A percentile compares a stretch with the other conserved stretches of the same genome.
Conservation (phyloP, 2,888 invertebrate genomes). For the Drosophila recens region DNA sequence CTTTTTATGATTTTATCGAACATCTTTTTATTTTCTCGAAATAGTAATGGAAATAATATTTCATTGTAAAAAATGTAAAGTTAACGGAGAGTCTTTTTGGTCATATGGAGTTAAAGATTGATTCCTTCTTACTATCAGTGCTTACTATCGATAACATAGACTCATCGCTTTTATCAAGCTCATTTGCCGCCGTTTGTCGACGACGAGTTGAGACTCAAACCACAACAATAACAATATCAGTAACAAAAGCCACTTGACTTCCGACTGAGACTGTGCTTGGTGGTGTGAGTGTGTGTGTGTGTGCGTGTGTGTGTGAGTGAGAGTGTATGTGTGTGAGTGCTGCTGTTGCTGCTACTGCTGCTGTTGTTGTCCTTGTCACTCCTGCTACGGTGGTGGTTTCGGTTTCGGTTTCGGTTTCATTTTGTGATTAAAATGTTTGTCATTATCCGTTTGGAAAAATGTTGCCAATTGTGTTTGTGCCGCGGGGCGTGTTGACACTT, state of each 20-base stretch:
- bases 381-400: conserved; percentile 51
- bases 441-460: conserved; percentile 84
- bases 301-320: background rate
- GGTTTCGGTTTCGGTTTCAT: conserved; percentile 44
- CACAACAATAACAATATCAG: conserved; percentile 11
- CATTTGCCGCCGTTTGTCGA: background rate
- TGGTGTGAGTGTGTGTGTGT: too few relatives aligned
- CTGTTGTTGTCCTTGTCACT: conserved; percentile 43
- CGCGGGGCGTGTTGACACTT: conserved; percentile 77
- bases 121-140: background rate
- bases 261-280: conserved; percentile 53
- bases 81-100: background rate
- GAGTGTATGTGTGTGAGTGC: conserved; percentile 1
- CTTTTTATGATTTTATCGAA: too few relatives aligned
- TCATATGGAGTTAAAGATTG: background rate
- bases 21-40: too few relatives aligned
- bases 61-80: too few relatives aligned
- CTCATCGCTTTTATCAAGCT: background rate
- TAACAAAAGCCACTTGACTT: conserved; percentile 72
- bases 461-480: conserved; percentile 84
- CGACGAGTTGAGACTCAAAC: background rate
- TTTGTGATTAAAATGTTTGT: conserved; percentile 82
- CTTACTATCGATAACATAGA: background rate
- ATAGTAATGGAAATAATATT: too few relatives aligned
- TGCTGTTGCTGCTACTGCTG: conserved; percentile 17